Conservation (phyloP, 2,888 invertebrate species). For the Scaptomyza polygonia region DNA sequence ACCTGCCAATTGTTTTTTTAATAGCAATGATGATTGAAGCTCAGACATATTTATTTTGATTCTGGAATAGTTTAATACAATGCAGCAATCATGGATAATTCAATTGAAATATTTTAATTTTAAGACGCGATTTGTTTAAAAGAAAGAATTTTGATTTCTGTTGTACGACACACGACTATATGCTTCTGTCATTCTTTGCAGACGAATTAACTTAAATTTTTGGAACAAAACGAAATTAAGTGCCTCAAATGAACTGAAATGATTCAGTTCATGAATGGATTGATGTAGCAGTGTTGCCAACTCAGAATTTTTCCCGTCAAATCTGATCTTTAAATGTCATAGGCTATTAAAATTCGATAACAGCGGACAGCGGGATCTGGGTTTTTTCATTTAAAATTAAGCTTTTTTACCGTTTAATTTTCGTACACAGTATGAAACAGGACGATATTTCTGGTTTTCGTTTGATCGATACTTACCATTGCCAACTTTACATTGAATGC, state of each 20-base stretch:
- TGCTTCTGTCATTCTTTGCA: slow-evolving; percentile 50
- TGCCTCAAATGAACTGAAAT: slow-evolving; percentile 4
- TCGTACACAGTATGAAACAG: no score
- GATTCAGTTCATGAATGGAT: slow-evolving; percentile 33
- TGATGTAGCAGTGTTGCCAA: no score
- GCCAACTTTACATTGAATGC: no score
- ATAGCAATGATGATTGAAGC: slow-evolving; percentile 96
- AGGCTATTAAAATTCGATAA: no score
- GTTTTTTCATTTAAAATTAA: no score
- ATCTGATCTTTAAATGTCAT: no score
- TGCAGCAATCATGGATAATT: slow-evolving; percentile 38
- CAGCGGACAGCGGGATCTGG: no score
- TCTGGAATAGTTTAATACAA: slow-evolving; percentile 38
- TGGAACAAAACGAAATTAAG: slow-evolving; percentile 21
- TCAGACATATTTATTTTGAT: slow-evolving; percentile 89
- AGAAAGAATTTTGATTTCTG: slow-evolving; percentile 30
- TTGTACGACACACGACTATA: slow-evolving; percentile 38
- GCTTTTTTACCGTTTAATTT: no score
- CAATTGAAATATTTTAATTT: slow-evolving; percentile 47
- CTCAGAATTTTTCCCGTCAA: no score
- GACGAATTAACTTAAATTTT: no score
- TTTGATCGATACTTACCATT: no score
- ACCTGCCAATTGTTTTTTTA: slow-evolving; percentile 98
- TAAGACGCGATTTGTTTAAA: slow-evolving; percentile 23
- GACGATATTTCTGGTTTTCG: no score